phyloP scores from a whole-genome alignment of 2,888 invertebrate genomes.

The Acleris literana region DNA sequence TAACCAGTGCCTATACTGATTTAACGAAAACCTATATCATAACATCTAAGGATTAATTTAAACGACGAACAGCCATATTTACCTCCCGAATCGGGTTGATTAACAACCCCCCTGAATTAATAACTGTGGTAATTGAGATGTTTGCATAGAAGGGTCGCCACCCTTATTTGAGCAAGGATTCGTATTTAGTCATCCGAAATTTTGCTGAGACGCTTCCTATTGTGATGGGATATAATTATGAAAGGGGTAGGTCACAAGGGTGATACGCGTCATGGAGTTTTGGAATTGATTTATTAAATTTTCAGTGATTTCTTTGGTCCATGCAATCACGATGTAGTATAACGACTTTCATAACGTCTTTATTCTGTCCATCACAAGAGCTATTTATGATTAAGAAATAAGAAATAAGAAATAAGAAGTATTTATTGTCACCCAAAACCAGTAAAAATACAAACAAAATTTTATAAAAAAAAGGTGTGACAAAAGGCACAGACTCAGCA shows the following conservation, averaged over 20 bases:
- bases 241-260: conserved; percentile 22
- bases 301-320: too few species aligned
- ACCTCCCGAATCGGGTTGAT: conserved; percentile 58
- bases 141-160: conserved; percentile 66
- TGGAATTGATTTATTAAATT: not conserved
- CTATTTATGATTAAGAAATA: too few species aligned
- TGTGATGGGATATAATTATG: conserved; percentile 39
- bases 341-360: too few species aligned
- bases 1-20: not conserved
- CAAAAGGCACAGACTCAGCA: too few species aligned
- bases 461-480: too few species aligned
- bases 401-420: too few species aligned
- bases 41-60: conserved; percentile 9
- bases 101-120: conserved; percentile 75
- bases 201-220: conserved; percentile 61
- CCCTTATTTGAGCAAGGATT: conserved; percentile 68
- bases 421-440: too few species aligned
- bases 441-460: too few species aligned
- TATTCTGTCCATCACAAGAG: too few species aligned
- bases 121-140: conserved; percentile 80
- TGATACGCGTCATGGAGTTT: conserved; percentile 40
- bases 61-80: conserved; percentile 43
- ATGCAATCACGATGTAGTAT: too few species aligned
- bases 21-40: not conserved
- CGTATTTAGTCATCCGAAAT: conserved; percentile 77